These are phyloP conservation scores for Aptenodytes patagonicus DNA, from an alignment of 2,113 vertebrate genomes.

Conservation along the genomic window DNA sequence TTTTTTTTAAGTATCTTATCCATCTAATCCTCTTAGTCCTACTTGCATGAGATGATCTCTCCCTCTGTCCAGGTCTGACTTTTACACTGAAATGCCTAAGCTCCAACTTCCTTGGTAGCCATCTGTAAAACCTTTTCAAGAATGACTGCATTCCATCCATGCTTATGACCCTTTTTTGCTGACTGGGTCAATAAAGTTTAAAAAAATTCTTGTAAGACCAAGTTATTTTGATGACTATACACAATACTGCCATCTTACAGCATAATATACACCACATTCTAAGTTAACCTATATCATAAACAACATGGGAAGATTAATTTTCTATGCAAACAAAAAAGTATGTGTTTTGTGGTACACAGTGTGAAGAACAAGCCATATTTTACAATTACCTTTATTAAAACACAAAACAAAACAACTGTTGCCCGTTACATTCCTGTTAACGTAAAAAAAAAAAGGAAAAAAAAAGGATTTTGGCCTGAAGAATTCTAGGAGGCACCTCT, in stretches of 20 bases:
- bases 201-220: not conserved
- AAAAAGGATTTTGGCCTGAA: not conserved
- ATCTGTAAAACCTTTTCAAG: not conserved
- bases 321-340: not conserved
- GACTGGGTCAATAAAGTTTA: not conserved
- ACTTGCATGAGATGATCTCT: not conserved
- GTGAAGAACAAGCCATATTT: not conserved
- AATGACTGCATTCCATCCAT: not conserved
- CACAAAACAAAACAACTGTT: not conserved
- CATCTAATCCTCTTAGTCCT: not conserved
- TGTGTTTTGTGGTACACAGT: not conserved
- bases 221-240: not conserved
- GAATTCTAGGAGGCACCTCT: not conserved
- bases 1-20: not conserved
- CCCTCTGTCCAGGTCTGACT: not conserved
- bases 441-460: fast-evolving
- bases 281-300: not conserved
- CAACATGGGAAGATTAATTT: not conserved
- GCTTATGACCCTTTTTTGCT: not conserved
- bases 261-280: not conserved
- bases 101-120: not conserved
- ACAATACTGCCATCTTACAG: not conserved
- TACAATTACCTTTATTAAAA: not conserved
- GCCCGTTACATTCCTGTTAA: not conserved
- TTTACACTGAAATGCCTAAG: not conserved